Evolutionary conservation across 2,113 vertebrate species (phyloP), one percentile per base, ranked within the genome.

Genomic region (Callopanchax toddi): DNA sequence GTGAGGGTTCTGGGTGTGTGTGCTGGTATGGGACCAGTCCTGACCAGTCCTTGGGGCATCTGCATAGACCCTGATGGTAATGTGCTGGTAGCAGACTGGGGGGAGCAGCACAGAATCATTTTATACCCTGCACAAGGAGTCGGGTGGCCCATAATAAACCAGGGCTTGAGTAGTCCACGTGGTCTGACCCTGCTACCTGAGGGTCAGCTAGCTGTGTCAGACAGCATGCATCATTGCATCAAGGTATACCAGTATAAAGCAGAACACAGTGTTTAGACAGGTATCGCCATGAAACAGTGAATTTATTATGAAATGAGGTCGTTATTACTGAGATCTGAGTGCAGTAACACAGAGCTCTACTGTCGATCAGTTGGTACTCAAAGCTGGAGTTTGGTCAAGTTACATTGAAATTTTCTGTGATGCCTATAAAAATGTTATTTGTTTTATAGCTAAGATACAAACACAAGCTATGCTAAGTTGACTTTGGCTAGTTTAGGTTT

Each of bases 141-240:
- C 1, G 92, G 91, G 0, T 82, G 74, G 71, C 57, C 84, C 0
- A 46, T 94, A 26, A 51, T 91, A 18, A 74, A 12, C n/a, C 73
- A 89, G 45, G 93, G 92, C 3, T 81, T 94, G 18, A 93, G 87
- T 60, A 92, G 90, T 65, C 93, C 93, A 17, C 79, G 93, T n/a
- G 93, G 93, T 1, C 63, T 94, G 6, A 84, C 90, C 1, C 45
- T 93, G 29, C 67, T 92, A 48, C 90, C 89, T 2, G 86, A 85
- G 18, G 90, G 89, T 11, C 87, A 90, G 5, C 73, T 94, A 2
- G 89, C 89, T 26, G 91, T 93, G 55, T 91, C 91, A 5, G 93
- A 94, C 58, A 94, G 93, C 74, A 93, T 94, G 93, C 91, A 94
- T 74, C 92, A 94, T 46, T 93, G 92, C 69, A 79, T 94, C n/a